Percentiles rank a stretch among this genome's conserved stretches.
phyloP scores from a whole-genome alignment of 2,797 vertebrate species.

The Oceanodroma leucorhoa region DNA sequence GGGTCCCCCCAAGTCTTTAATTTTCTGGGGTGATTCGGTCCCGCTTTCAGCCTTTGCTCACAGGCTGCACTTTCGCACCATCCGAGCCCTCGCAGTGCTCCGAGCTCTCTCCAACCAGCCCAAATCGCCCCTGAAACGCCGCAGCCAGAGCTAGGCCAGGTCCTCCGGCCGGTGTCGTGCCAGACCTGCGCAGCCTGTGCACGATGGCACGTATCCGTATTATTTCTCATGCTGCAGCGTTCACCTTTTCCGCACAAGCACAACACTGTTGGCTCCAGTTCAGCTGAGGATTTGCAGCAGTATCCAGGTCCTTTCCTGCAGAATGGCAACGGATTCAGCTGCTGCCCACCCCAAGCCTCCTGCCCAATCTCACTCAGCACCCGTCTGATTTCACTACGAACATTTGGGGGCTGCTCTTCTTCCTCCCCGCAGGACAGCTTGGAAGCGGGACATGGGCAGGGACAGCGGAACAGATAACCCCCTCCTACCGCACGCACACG shows the following conservation, averaged over 20 bases:
- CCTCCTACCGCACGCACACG: accelerated
- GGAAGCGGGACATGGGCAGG: background rate
- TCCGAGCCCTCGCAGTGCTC: background rate
- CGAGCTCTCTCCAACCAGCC: background rate
- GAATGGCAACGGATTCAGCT: background rate
- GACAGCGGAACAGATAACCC: background rate
- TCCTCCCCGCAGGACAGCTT: background rate
- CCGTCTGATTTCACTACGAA: background rate
- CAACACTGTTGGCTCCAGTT: background rate
- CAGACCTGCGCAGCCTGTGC: background rate
- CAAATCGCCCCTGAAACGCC: background rate
- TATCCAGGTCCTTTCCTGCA: background rate
- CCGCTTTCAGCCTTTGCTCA: background rate
- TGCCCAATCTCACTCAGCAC: background rate
- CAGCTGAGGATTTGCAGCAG: background rate
- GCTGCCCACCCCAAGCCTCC: background rate
- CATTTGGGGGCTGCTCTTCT: background rate
- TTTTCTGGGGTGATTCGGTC: background rate
- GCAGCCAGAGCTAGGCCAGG: background rate
- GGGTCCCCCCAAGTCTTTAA: background rate
- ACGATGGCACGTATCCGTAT: accelerated
- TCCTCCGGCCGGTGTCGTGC: accelerated
- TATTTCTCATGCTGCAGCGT: background rate
- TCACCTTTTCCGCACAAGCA: background rate
- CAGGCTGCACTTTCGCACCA: background rate